phyloP scores from a whole-genome alignment of 2,888 invertebrate species.

The Parochlus steinenii region DNA sequence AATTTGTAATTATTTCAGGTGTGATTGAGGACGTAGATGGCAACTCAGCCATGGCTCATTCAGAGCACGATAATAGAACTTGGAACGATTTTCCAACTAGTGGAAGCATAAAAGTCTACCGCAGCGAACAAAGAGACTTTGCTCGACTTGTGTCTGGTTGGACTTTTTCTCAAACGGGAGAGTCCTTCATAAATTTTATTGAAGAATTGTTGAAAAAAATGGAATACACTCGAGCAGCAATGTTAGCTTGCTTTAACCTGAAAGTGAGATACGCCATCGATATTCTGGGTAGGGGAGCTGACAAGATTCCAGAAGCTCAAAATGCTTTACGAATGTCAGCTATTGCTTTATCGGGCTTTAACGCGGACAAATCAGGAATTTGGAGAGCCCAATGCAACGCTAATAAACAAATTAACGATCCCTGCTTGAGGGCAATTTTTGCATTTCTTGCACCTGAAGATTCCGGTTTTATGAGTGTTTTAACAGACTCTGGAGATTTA shows the following conservation, averaged over 20 bases:
- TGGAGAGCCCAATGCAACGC: slow-evolving; percentile 66
- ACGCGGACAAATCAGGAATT: slow-evolving; percentile 63
- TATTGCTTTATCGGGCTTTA: slow-evolving; percentile 72
- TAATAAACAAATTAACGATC: slow-evolving; percentile 65
- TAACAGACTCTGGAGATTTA: slow-evolving; percentile 70
- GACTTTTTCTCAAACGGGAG: slow-evolving; percentile 39
- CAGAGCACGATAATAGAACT: slow-evolving; percentile 19
- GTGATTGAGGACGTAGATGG: slow-evolving; percentile 1
- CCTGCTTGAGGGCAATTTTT: slow-evolving; percentile 81
- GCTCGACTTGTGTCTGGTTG: slow-evolving; percentile 81
- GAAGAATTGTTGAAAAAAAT: slow-evolving; percentile 53
- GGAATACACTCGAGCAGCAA: slow-evolving; percentile 68
- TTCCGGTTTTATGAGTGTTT: slow-evolving; percentile 55
- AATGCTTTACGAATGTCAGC: slow-evolving; percentile 37
- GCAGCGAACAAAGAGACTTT: slow-evolving; percentile 58
- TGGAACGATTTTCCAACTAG: slow-evolving; percentile 25
- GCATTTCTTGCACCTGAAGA: slow-evolving; percentile 72
- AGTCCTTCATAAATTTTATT: slow-evolving; percentile 37
- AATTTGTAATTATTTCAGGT: neutral
- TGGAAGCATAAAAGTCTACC: slow-evolving; percentile 20
- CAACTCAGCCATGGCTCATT: too few species aligned
- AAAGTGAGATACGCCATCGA: slow-evolving; percentile 71
- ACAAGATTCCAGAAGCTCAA: slow-evolving; percentile 23
- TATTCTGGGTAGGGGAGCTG: slow-evolving; percentile 60
- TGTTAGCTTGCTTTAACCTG: slow-evolving; percentile 80